A percentile compares a stretch with the other conserved stretches of the same genome.
Conservation (phyloP, 2,888 invertebrate genomes). For the Cheilosia impressa region DNA sequence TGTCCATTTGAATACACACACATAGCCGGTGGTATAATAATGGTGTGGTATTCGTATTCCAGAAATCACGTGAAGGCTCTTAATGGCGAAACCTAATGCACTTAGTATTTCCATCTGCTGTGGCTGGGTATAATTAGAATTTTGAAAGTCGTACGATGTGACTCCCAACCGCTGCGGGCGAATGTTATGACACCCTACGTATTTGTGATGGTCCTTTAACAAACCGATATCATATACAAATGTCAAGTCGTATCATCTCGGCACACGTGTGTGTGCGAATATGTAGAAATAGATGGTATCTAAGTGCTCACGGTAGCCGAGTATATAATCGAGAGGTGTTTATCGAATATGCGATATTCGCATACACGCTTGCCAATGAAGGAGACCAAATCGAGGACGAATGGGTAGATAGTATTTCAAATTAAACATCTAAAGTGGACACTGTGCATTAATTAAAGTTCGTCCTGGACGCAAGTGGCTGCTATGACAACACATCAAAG, state of each 20-base stretch:
- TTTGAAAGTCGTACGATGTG: conserved; percentile 60
- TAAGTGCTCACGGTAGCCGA: conserved; percentile 1
- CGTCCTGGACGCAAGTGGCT: conserved; percentile 10
- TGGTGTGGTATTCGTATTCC: conserved; percentile 13
- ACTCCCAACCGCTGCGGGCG: conserved; percentile 54
- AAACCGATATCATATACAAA: conserved; percentile 41
- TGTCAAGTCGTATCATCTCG: conserved; percentile 27
- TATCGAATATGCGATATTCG: conserved; percentile 27
- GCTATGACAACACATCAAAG: background rate
- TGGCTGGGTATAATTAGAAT: conserved; percentile 70
- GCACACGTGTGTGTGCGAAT: background rate
- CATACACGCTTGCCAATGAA: background rate
- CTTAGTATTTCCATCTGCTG: conserved; percentile 57
- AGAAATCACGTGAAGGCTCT: conserved; percentile 63
- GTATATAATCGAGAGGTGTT: conserved; percentile 31
- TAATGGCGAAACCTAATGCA: conserved; percentile 73
- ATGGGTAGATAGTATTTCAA: conserved; percentile 38
- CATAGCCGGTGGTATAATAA: conserved; percentile 27
- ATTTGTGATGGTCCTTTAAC: conserved; percentile 41
- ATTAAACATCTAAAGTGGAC: conserved; percentile 54
- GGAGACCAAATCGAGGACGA: conserved; percentile 29
- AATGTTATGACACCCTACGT: conserved; percentile 53
- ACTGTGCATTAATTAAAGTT: conserved; percentile 67
- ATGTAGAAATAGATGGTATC: conserved; percentile 40
- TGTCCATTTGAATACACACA: conserved; percentile 66